Conservation (phyloP, 2,888 invertebrate genomes). For the Drymonia ruficornis region DNA sequence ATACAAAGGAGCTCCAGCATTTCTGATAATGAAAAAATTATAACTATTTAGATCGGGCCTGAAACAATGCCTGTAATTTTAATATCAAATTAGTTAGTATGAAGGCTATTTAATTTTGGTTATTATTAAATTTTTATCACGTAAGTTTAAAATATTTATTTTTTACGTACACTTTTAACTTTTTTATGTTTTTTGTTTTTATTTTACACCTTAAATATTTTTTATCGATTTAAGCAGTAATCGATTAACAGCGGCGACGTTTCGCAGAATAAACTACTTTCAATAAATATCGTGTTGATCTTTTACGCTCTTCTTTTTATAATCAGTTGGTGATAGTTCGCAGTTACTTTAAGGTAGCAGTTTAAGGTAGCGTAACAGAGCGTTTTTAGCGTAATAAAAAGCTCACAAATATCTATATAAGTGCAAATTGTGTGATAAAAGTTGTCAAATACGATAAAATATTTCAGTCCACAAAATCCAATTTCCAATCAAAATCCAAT, state of each 20-base stretch:
- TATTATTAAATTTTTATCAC: too few relatives aligned
- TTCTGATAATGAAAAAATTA: not conserved
- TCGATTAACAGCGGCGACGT: constrained; percentile 15
- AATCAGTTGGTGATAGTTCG: not conserved
- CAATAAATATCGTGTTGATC: constrained; percentile 17
- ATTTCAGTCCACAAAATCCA: too few relatives aligned
- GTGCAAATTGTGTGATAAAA: too few relatives aligned
- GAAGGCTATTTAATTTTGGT: too few relatives aligned
- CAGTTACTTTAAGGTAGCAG: not conserved
- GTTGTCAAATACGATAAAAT: too few relatives aligned
- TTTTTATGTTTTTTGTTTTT: not conserved
- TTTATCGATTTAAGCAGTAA: not conserved
- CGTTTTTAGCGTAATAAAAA: not conserved
- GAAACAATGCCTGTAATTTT: not conserved
- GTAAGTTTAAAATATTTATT: too few relatives aligned
- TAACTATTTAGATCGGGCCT: not conserved
- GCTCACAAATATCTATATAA: too few relatives aligned
- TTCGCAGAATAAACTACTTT: constrained; percentile 16
- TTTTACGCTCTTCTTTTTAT: constrained; percentile 5
- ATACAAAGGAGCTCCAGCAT: not conserved
- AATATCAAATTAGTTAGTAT: too few relatives aligned
- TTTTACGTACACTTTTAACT: too few relatives aligned
- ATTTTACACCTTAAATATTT: not conserved
- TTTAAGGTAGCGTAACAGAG: not conserved
- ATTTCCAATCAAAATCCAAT: too few relatives aligned